Evolutionary conservation across 2,113 vertebrate species (phyloP).

Genomic region (Tyrannus savana): DNA sequence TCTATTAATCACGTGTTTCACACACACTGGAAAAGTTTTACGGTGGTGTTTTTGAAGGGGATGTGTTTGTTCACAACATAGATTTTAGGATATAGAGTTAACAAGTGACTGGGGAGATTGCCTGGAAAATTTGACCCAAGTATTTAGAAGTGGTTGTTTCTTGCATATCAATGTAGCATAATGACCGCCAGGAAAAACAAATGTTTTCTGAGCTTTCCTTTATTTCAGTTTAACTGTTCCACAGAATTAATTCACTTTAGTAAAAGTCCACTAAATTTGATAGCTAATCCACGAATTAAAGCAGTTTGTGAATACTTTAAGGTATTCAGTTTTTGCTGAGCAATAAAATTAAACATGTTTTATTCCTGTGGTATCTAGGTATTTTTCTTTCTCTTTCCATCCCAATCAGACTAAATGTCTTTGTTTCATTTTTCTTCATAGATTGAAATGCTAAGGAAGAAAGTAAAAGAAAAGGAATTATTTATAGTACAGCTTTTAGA

Average conservation of each 20-base stretch:
- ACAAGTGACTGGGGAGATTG: not conserved
- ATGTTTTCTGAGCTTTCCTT: not conserved
- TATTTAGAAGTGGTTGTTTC: not conserved
- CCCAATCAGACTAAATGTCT: not conserved
- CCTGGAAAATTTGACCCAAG: not conserved
- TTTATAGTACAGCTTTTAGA: constrained; percentile 95
- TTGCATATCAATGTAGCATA: not conserved
- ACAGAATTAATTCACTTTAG: not conserved
- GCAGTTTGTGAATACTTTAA: not conserved
- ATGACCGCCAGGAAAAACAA: not conserved
- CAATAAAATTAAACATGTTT: not conserved
- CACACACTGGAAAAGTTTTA: not conserved
- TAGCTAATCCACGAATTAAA: not conserved
- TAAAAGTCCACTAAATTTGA: not conserved
- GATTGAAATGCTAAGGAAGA: constrained; percentile 88
- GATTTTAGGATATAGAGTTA: not conserved
- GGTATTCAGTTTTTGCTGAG: not conserved
- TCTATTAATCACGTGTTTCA: not conserved
- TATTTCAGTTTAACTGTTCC: not conserved
- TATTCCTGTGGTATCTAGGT: not conserved
- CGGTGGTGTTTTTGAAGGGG: not conserved
- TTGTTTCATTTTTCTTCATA: constrained; percentile 64
- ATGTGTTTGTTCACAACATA: not conserved
- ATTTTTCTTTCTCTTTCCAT: not conserved
- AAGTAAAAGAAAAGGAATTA: constrained; percentile 92